phyloP scores from a whole-genome alignment of 2,113 vertebrate species.

The human region DNA sequence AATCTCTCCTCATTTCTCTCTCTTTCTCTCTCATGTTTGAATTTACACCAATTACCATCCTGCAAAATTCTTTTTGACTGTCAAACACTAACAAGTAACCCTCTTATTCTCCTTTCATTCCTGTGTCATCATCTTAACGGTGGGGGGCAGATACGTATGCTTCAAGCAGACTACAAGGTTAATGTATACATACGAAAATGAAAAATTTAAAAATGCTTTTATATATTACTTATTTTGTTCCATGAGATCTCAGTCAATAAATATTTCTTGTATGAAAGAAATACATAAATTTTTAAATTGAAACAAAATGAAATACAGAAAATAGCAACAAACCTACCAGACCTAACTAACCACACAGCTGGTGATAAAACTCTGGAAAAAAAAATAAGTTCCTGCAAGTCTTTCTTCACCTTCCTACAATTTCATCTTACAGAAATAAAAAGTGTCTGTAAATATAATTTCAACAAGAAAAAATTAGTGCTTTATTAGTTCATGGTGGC shows the following conservation, averaged over 20 bases:
- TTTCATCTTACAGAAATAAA: background rate
- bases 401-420: background rate
- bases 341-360: background rate
- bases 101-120: background rate
- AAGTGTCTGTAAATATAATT: background rate
- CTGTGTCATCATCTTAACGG: background rate
- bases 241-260: background rate
- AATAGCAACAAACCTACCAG: background rate
- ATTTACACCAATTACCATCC: background rate
- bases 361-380: background rate
- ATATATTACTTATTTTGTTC: background rate
- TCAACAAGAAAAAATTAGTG: background rate
- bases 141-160: background rate
- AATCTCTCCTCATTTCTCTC: background rate
- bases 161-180: background rate
- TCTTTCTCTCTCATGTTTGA: background rate
- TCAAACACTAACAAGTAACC: background rate
- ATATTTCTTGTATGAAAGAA: background rate
- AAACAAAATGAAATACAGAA: background rate
- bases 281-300: background rate
- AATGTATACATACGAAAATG: background rate
- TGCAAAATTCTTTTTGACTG: background rate
- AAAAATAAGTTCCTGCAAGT: background rate
- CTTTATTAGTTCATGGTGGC: background rate
- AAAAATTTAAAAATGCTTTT: background rate